A percentile compares a stretch with the other conserved stretches of the same genome.
Conservation (phyloP, 2,888 invertebrate genomes). For the Pollenia angustigena region DNA sequence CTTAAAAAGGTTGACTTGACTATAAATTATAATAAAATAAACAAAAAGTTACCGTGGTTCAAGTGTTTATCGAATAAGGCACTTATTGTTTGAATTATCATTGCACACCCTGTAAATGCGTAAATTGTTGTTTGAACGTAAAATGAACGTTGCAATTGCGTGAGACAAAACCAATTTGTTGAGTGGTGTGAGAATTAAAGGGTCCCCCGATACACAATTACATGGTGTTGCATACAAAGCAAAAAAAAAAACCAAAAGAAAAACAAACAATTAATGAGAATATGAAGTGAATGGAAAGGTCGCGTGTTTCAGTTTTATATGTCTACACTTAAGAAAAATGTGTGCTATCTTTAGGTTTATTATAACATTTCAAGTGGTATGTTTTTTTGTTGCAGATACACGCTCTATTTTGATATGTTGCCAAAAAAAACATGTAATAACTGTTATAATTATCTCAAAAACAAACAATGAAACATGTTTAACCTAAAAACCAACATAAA, state of each 20-base stretch:
- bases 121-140: slow-evolving; percentile 17
- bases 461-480: slow-evolving; percentile 29
- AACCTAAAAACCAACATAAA: slow-evolving; percentile 7
- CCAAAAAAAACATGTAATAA: slow-evolving; percentile 44
- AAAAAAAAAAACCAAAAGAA: slow-evolving; percentile 7
- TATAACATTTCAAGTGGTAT: slow-evolving; percentile 43
- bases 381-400: slow-evolving; percentile 28
- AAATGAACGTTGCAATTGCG: slow-evolving; percentile 68
- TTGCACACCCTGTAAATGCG: slow-evolving; percentile 35
- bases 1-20: too few relatives aligned
- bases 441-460: slow-evolving; percentile 53
- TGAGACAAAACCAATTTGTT: slow-evolving; percentile 67
- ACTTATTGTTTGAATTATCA: slow-evolving; percentile 2
- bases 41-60: too few relatives aligned
- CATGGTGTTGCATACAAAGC: slow-evolving; percentile 58
- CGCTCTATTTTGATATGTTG: slow-evolving; percentile 64
- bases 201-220: slow-evolving; percentile 63
- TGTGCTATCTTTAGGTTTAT: slow-evolving; percentile 14
- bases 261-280: slow-evolving; percentile 21
- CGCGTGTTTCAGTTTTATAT: slow-evolving; percentile 56
- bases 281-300: slow-evolving; percentile 55
- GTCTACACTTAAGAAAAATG: background rate
- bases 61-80: too few relatives aligned
- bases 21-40: too few relatives aligned
- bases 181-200: slow-evolving; percentile 70